Base-by-base conservation (phyloP, 2,888 invertebrate species). In the Clepsis dumicolana region DNA sequence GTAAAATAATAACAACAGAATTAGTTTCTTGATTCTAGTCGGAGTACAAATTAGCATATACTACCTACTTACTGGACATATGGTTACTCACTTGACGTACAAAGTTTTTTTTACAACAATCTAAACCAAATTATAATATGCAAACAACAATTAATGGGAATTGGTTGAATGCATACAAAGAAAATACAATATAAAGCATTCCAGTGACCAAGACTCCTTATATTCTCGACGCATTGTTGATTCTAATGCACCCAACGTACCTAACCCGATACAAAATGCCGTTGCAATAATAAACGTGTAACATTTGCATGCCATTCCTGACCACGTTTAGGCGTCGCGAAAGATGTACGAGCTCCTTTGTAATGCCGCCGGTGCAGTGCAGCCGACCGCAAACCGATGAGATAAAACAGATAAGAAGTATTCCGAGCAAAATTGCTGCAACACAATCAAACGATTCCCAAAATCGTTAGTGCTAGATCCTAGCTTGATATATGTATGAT, bases 281-380 rank as follows among this genome's bases (percentile, higher is more conserved):
- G 59, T 68, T 69, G 68, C 66, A 72, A 71, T 71, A 66, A 69
- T 70, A 64, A 73, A 70, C 63, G 65, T 67, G 50, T 64, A 56
- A 64, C 68, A 73, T 74, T 75, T 77, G 72, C 75, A 73, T 75
- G 71, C 67, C 74, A 72, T 75, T 74, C 71, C 71, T 65, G 70
- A 59, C 56, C 70, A 62, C 65, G 38, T 61, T 44, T 10, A 50
- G 63, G 74, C 69, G 71, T 73, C 70, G 70, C 63, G 50, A 57
- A 70, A 73, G 74, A 75, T 70, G 72, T 71, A 76, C 68, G 73
- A 71, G 52, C 72, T 50, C 41, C 75, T 77, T 75, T 75, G 75
- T 72, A 65, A 64, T 64, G 73, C 76, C 75, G 75, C 71, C 70
- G 65, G 29, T 66, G 71, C 72, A 73, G 65, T 18, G 18, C 44